phyloP scores from a whole-genome alignment of 2,113 vertebrate species.

The Triplophysa siluroides region DNA sequence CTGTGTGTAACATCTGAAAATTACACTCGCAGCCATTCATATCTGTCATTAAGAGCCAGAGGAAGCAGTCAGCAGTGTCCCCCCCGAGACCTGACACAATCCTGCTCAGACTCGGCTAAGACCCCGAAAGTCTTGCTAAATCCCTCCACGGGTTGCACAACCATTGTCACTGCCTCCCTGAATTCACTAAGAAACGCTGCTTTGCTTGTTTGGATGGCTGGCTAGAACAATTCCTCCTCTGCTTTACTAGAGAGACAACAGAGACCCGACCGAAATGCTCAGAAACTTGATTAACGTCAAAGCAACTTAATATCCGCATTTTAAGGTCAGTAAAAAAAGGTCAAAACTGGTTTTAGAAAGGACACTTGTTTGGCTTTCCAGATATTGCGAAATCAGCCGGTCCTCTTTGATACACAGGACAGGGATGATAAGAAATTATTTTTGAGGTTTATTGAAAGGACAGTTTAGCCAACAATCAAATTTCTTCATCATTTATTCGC shows the following conservation, averaged over 20 bases:
- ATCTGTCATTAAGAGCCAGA: slow-evolving; percentile 48
- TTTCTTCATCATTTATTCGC: too few relatives aligned
- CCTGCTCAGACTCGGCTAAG: slow-evolving; percentile 48
- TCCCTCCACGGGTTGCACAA: slow-evolving; percentile 44
- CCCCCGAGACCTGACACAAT: slow-evolving; percentile 48
- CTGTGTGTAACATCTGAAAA: slow-evolving; percentile 39
- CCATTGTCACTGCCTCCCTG: slow-evolving; percentile 17
- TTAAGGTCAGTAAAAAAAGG: too few relatives aligned
- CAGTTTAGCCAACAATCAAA: too few relatives aligned
- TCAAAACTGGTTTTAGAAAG: background rate
- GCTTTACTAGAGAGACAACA: slow-evolving; percentile 2
- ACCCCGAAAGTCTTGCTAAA: slow-evolving; percentile 47
- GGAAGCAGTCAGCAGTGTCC: slow-evolving; percentile 37
- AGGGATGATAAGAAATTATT: background rate
- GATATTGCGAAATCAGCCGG: background rate
- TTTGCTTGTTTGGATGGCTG: slow-evolving; percentile 38
- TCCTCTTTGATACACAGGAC: background rate
- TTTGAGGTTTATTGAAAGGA: background rate
- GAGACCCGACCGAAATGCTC: background rate
- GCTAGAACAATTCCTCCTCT: slow-evolving; percentile 28
- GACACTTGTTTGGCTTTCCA: background rate
- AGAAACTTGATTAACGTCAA: background rate
- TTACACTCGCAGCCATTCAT: slow-evolving; percentile 40
- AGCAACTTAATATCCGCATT: background rate
- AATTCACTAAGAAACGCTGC: slow-evolving; percentile 45